Evolutionary conservation across 2,797 vertebrate species (phyloP).

Genomic region (Sebastes melanostomus): DNA sequence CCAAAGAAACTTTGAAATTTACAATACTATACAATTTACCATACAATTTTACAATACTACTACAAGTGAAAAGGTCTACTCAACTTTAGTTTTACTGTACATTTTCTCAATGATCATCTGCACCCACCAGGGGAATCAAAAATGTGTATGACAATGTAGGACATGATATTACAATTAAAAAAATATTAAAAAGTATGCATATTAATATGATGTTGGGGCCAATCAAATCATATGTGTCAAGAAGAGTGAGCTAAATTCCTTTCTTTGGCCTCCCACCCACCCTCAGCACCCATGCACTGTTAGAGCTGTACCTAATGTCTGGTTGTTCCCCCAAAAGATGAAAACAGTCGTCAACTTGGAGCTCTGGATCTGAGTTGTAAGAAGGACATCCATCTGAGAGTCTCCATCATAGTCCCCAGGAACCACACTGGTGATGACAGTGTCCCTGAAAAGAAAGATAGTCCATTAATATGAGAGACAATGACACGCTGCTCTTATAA

Average conservation of each 20-base stretch:
- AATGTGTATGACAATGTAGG: neutral
- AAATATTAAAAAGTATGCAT: neutral
- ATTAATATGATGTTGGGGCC: neutral
- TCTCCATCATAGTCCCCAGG: slow-evolving; percentile 98
- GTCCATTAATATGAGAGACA: neutral
- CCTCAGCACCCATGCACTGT: neutral
- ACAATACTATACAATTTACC: no score
- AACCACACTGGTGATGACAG: slow-evolving; percentile 90
- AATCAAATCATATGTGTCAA: neutral
- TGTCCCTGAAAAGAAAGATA: slow-evolving; percentile 69
- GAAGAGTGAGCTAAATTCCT: neutral
- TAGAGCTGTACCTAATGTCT: slow-evolving; percentile 86
- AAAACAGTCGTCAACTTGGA: slow-evolving; percentile 59
- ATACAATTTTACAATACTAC: neutral
- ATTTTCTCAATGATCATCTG: neutral
- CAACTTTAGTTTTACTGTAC: neutral
- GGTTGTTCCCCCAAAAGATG: slow-evolving; percentile 95
- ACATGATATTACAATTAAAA: neutral
- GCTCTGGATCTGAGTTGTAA: slow-evolving; percentile 78
- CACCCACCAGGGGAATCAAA: neutral
- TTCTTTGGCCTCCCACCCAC: neutral
- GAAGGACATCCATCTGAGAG: slow-evolving; percentile 97
- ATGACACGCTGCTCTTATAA: neutral
- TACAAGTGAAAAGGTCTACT: neutral
- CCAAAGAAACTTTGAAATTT: no score